Evolutionary conservation across 2,888 invertebrate species (phyloP), one percentile per base, ranked within the genome.

Genomic region (Ichneumoninae sp.): DNA sequence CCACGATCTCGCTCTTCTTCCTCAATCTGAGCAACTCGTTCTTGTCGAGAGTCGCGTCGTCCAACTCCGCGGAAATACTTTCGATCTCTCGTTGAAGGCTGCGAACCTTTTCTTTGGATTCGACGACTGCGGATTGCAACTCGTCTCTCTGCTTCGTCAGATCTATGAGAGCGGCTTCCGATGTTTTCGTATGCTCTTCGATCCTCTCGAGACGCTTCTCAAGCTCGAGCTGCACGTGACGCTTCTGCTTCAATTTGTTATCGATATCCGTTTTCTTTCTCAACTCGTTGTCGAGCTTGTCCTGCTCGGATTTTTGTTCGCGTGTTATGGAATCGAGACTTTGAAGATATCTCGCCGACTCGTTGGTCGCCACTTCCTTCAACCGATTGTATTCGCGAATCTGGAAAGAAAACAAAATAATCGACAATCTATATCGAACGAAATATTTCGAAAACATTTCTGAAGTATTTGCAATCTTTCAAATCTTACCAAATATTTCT

Each of bases 1-100:
- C 99, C 40, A 99, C 98, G 90, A 99, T 98, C 95, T 99, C 99
- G 92, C 98, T 98, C 92, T 99, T 98, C 95, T 98, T 99, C 91
- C 98, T 96, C 19, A 98, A 96, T 26, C 99, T 95, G 0, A 98
- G 97, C 93, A 99, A 98, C 94, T 99, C 99, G 92, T 99, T 98
- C 93, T 98, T 98, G 94, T 99, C 99, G 47, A 99, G 98, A 89
- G 98, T 96, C 0, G 99, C 99, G 95, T 99, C 98, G 0, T 99
- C 98, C 52, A 99, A 95, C 93, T 99, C 98, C 89, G 97, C 96
- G 2, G 97, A 96, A 33, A 99, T 98, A 86, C 96, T 97, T 91
- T 98, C 98, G 86, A 99, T 94, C 87, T 98, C 97, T 40, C 96
- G 94, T 93, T 98, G 98, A 82, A 99, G 96, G 92, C 97, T 97